phyloP scores from a whole-genome alignment of 2,113 vertebrate genomes.

The Tachuris rubrigastra region DNA sequence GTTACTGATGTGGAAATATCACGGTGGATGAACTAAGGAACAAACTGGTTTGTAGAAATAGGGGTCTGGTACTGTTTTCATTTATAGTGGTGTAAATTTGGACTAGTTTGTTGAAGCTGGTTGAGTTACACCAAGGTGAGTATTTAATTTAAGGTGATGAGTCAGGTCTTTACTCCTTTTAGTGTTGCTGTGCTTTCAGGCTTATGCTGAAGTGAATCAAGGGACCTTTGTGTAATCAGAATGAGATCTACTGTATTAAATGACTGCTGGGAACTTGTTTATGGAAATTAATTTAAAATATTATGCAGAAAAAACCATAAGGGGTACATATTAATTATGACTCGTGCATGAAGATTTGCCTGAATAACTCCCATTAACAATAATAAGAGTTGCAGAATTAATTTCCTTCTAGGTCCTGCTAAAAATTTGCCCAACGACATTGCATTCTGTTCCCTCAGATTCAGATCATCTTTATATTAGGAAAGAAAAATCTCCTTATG shows the following conservation, averaged over 20 bases:
- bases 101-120: not conserved
- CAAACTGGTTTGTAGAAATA: not conserved
- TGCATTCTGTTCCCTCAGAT: not conserved
- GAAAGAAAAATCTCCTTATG: not conserved
- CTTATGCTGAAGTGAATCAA: not conserved
- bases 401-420: slow-evolving; percentile 7
- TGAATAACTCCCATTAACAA: slow-evolving; percentile 32
- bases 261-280: slow-evolving; percentile 25
- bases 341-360: not conserved
- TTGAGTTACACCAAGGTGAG: not conserved
- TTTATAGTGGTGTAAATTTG: not conserved
- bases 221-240: not conserved
- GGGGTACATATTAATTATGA: slow-evolving; percentile 19
- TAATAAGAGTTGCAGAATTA: slow-evolving; percentile 21
- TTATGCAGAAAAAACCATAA: slow-evolving; percentile 9
- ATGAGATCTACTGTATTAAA: not conserved
- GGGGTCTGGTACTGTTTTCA: not conserved
- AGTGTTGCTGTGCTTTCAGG: not conserved
- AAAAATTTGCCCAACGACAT: slow-evolving; percentile 5
- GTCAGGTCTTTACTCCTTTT: not conserved
- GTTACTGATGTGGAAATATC: not conserved
- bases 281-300: slow-evolving; percentile 36
- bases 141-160: not conserved
- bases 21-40: not conserved
- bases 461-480: not conserved